Percentiles rank a stretch among this genome's conserved stretches.
These are phyloP conservation scores for Micrastur ruficollis DNA, from an alignment of 2,797 vertebrate genomes.

Conservation along the genomic window DNA sequence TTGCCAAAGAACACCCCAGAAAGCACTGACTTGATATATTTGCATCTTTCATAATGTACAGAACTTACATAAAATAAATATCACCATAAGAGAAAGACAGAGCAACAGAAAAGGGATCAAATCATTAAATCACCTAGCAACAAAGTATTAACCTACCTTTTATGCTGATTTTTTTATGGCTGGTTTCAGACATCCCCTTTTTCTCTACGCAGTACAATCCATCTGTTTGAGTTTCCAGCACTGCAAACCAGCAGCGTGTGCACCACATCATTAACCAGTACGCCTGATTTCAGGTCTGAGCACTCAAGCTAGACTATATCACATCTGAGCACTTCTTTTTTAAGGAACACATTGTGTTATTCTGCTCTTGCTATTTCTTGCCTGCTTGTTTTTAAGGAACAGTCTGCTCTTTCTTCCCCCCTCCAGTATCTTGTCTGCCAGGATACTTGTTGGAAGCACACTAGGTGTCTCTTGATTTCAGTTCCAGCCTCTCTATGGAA, in stretches of 20 bases:
- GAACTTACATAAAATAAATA: background rate
- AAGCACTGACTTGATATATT: background rate
- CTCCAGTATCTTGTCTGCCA: conserved; percentile 25
- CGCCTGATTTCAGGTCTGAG: background rate
- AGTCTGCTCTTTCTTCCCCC: background rate
- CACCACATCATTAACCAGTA: background rate
- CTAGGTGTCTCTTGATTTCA: conserved; percentile 22
- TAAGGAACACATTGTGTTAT: background rate
- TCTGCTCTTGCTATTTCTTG: background rate
- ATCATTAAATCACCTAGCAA: conserved; percentile 31
- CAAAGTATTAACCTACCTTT: conserved; percentile 12
- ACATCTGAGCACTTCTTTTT: background rate
- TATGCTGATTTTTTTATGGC: background rate
- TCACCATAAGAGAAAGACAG: background rate
- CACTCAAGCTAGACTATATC: rapidly evolving
- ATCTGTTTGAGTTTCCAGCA: background rate
- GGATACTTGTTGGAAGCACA: conserved; percentile 37
- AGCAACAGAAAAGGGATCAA: background rate
- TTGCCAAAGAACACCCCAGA: background rate
- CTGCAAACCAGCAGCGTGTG: background rate
- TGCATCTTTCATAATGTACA: background rate
- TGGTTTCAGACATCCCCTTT: conserved; percentile 6
- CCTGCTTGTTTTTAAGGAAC: conserved; percentile 36
- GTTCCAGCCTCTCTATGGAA: conserved; percentile 26
- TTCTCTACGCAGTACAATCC: background rate